Percentiles rank a stretch among this genome's conserved stretches.
Conservation (phyloP, 53 echinoderm and acorn worm genomes). For the Holothuria scabra region DNA sequence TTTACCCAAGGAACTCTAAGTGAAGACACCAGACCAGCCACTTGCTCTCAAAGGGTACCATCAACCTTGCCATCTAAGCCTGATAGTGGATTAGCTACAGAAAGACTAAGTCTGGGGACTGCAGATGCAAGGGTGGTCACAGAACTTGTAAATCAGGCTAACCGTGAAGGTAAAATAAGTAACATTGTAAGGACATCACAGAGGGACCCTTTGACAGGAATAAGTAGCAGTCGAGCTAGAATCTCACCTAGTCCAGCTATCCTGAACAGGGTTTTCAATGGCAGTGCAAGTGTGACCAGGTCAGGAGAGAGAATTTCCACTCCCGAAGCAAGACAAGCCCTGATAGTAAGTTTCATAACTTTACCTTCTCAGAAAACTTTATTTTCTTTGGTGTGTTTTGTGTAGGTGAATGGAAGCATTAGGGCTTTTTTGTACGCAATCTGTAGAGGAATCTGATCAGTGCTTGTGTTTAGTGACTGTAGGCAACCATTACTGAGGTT, state of each 20-base stretch:
- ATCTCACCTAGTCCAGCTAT: conserved; percentile 75
- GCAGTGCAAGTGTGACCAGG: conserved; percentile 70
- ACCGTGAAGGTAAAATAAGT: conserved; percentile 88
- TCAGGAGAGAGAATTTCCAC: conserved; percentile 83
- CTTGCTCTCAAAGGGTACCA: conserved; percentile 67
- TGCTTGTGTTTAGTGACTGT: too few species aligned
- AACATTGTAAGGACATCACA: conserved; percentile 81
- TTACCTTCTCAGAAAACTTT: not conserved
- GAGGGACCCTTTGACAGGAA: conserved; percentile 78
- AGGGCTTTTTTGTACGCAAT: too few species aligned
- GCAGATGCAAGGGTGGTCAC: conserved; percentile 95
- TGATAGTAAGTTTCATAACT: conserved; percentile 83
- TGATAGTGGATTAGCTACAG: conserved; percentile 53
- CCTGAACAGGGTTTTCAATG: conserved; percentile 78
- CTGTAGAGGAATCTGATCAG: too few species aligned
- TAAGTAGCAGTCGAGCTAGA: conserved; percentile 73
- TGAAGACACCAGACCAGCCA: conserved; percentile 13
- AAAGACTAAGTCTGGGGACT: conserved; percentile 63
- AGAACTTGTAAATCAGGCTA: conserved; percentile 92
- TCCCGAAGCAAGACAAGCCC: conserved; percentile 83
- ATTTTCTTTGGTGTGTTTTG: not conserved
- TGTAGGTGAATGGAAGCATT: too few species aligned
- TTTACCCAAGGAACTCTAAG: conserved; percentile 44
- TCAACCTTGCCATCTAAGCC: conserved; percentile 50
- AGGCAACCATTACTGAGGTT: too few species aligned